Base-by-base conservation (phyloP, 2,113 vertebrate genomes). In the Corythaixoides concolor region DNA sequence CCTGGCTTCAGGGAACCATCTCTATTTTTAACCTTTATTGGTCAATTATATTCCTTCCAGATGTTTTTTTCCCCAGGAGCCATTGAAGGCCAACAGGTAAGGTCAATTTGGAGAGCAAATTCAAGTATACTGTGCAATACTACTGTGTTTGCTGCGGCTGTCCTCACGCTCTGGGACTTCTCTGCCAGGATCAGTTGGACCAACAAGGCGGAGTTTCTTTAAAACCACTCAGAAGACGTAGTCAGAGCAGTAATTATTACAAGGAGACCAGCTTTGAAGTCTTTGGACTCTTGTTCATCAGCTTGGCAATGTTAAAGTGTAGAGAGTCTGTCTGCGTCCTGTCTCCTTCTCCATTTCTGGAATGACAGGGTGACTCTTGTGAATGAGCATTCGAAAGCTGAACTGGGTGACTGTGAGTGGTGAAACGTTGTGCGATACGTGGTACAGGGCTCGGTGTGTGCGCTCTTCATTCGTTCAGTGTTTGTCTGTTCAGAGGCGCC, bases 1-100 rank as follows among this genome's bases (percentile, higher is more conserved):
- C 83, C 41, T 83, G 89, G 52, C 77, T 80, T 69, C 89, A 76
- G 86, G 94, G 87, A 89, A 43, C 26, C 72, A 66, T 77, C 85
- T 90, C 89, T 82, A 47, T 50, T 91, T 95, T 93, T 96, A 96
- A 94, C 74, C 55, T 95, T 93, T 97, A 91, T 93, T 49, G 63
- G 84, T 92, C 74, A 66, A 79, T 95, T 96, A 95, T 93, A 95
- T 96, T 95, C 94, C 89, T 97, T 97, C 92, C 94, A 97, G 92
- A 97, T 97, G 74, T 90, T 89, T 94, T 84, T 96, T 97, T 83
- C 91, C 87, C 55, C 93, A 97, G 92, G 92, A 96, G 76, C 15
- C 91, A 70, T 76, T 92, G 90, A 86, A 94, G 92, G 90, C 52
- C 49, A 7, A 58, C 96, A 96, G 96, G 97, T 96, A 97, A 97